Evolutionary conservation across 1,140 invertebrate genomes (phyloP).

Genomic region (Diorhabda sublineata): DNA sequence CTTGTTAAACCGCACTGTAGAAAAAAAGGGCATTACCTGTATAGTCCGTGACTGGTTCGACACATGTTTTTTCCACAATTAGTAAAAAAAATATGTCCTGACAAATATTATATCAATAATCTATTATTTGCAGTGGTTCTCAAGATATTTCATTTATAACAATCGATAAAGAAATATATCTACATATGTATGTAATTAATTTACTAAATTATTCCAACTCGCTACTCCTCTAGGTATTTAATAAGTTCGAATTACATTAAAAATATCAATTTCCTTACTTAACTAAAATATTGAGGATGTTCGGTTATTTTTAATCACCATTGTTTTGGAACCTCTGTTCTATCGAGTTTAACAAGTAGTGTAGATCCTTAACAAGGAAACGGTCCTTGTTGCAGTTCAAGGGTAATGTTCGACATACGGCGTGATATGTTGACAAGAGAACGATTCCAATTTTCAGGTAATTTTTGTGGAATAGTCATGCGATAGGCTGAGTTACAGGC

Average conservation of each 20-base stretch:
- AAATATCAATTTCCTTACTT: too few species aligned
- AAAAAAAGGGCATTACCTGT: constrained; percentile 20
- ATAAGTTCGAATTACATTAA: too few species aligned
- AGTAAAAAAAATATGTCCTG: constrained; percentile 34
- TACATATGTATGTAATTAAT: too few species aligned
- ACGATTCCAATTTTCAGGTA: constrained; percentile 21
- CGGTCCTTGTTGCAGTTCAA: neutral
- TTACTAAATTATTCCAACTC: too few species aligned
- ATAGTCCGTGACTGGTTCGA: constrained; percentile 25
- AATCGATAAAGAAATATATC: too few species aligned
- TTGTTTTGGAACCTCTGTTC: neutral
- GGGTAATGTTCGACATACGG: constrained; percentile 33
- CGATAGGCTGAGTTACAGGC: constrained; percentile 11
- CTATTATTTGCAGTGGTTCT: neutral
- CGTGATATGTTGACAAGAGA: constrained; percentile 41
- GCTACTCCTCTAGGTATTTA: too few species aligned
- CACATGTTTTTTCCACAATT: constrained; percentile 38
- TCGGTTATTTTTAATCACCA: too few species aligned
- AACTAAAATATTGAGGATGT: too few species aligned
- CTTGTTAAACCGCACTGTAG: constrained; percentile 19
- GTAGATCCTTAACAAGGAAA: constrained; percentile 22
- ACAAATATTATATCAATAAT: constrained; percentile 25
- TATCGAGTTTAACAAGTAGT: constrained; percentile 17
- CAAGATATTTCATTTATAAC: too few species aligned
- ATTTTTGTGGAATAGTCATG: constrained; percentile 21